phyloP scores from a whole-genome alignment of 1,140 invertebrate species.

The Ganaspis sp. region DNA sequence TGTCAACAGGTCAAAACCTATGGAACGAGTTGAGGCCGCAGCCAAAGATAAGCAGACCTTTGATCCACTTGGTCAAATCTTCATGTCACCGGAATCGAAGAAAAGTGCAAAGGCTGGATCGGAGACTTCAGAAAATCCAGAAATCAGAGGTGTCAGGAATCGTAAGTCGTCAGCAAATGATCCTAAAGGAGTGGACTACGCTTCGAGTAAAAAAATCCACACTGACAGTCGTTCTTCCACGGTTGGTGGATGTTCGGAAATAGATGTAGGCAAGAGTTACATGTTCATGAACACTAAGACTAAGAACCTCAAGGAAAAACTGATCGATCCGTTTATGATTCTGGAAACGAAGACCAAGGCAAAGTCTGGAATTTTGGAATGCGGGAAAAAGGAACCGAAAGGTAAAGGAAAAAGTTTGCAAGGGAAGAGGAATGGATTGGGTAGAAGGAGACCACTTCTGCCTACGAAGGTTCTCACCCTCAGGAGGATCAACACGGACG shows the following conservation, averaged over 20 bases:
- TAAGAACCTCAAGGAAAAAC: neutral
- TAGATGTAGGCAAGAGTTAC: neutral
- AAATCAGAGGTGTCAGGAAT: neutral
- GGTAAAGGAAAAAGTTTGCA: neutral
- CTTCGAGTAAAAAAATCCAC: neutral
- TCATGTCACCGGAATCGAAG: constrained; percentile 63
- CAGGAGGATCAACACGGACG: neutral
- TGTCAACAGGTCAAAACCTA: constrained; percentile 40
- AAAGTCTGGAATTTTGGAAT: too few species aligned
- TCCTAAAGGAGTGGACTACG: neutral
- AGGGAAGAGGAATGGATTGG: neutral
- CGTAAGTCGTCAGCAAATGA: neutral
- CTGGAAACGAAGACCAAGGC: too few species aligned
- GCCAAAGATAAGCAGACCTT: neutral
- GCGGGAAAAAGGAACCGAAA: neutral
- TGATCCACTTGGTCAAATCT: constrained; percentile 35
- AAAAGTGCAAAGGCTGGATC: too few species aligned
- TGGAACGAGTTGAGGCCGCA: constrained; percentile 24
- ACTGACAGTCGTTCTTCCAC: neutral
- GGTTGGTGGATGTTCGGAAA: too few species aligned
- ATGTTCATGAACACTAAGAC: neutral
- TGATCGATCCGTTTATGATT: neutral
- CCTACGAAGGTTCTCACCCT: neutral
- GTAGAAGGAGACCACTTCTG: neutral
- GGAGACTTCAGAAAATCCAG: neutral